Percentiles rank a stretch among this genome's conserved stretches.
Evolutionary conservation across 2,113 vertebrate species (phyloP).

Genomic region (Poecile atricapillus): DNA sequence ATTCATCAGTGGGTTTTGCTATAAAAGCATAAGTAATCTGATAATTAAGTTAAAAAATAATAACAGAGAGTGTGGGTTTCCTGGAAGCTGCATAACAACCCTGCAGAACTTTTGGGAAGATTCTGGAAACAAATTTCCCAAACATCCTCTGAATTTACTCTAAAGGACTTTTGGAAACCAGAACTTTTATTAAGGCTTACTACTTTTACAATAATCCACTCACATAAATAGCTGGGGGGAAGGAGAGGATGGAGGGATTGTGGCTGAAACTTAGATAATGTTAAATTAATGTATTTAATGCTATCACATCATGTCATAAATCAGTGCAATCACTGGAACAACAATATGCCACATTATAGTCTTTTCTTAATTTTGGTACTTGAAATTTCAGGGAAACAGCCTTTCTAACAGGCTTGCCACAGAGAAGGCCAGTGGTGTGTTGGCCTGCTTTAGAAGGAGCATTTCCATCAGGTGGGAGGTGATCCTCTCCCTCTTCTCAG

Average conservation of each 20-base stretch:
- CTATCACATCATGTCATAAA: neutral
- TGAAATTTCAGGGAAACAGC: neutral
- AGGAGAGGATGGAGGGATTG: neutral
- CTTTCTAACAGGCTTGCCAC: neutral
- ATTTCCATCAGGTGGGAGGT: neutral
- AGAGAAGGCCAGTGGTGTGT: neutral
- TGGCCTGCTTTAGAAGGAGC: neutral
- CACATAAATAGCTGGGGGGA: fast-evolving
- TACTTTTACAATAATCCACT: neutral
- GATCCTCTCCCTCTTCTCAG: neutral
- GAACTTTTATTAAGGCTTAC: neutral
- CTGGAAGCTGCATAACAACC: neutral
- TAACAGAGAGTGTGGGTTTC: neutral
- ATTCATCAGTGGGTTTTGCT: neutral
- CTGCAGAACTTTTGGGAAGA: neutral
- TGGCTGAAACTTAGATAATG: neutral
- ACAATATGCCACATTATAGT: neutral
- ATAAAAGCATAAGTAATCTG: neutral
- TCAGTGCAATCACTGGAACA: neutral
- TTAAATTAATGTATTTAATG: neutral
- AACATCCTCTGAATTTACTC: neutral
- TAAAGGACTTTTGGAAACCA: neutral
- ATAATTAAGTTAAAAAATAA: neutral
- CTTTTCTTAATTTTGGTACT: neutral
- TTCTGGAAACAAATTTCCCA: neutral